Evolutionary conservation across 2,113 vertebrate genomes (phyloP).

Genomic region (Ascaphus truei): DNA sequence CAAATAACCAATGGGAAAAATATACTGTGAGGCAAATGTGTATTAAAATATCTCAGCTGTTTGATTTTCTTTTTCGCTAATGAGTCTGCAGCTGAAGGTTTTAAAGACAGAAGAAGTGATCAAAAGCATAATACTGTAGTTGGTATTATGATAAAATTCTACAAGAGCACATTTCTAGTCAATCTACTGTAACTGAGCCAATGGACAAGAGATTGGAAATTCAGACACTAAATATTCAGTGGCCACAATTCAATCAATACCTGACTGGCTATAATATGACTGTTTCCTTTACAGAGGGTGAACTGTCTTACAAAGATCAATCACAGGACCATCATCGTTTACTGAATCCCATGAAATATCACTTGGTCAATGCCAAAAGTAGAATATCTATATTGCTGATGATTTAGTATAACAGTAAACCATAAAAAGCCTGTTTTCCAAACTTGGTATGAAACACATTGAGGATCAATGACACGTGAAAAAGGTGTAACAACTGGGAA

Average conservation of each 20-base stretch:
- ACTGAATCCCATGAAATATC: neutral
- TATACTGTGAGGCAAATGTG: neutral
- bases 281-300: neutral
- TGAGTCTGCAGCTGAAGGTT: conserved; percentile 27
- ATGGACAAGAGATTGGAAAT: neutral
- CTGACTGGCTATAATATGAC: neutral
- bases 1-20: conserved; percentile 1
- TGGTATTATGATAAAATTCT: conserved; percentile 17
- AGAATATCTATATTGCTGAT: too few species aligned
- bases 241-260: neutral
- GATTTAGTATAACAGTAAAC: too few species aligned
- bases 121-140: conserved; percentile 31
- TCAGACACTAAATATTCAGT: neutral
- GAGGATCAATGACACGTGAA: too few species aligned
- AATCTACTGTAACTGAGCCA: conserved; percentile 1
- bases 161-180: conserved; percentile 18
- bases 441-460: too few species aligned
- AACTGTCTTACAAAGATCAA: neutral
- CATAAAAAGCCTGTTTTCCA: too few species aligned
- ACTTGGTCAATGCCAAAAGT: too few species aligned
- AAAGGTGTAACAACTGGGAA: too few species aligned
- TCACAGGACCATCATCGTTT: neutral
- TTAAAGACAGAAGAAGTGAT: conserved; percentile 26
- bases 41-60: conserved; percentile 22
- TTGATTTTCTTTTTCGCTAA: conserved; percentile 24